Evolutionary conservation across 2,797 vertebrate species (phyloP), one percentile per base, ranked within the genome.

Genomic region (Girardinus metallicus): DNA sequence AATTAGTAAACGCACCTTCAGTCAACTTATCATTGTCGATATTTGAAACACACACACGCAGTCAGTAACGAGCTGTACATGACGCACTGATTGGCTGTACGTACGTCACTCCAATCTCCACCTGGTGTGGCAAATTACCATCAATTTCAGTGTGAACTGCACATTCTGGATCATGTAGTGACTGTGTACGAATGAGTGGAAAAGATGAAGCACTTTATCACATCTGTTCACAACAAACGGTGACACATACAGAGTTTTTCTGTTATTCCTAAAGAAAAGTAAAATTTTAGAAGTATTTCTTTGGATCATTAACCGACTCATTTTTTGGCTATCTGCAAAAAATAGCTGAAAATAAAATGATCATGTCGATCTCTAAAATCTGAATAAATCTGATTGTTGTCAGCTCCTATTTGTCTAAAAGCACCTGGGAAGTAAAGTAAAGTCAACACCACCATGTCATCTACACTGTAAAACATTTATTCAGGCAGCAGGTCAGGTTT

Each of bases 1-100:
- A 91, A 87, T 82, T 71, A 77, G 71, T 46, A 79, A 83, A 80
- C 64, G 66, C 81, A 83, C 75, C 68, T 82, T 80, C 53, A 79
- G 81, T 89, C 82, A 84, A 12, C 31, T 10, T 83, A 51, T 68
- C 26, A 16, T 55, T 76, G 51, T 29, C 78, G 73, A 86, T 68
- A 78, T 74, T 77, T 13, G 31, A 64, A 31, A 64, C 60, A 21
- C 31, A 34, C 62, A 21, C 62, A 18, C 9, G 1, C 47, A 53
- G 51, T 26, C 23, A 53, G 83, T 80, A 78, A 66, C 75, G 26
- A 79, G 21, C 0, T 3, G 39, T 26, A 53, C 68, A 41, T 26
- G 15, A 13, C 73, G 66, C 0, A n/a, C 44, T 78, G 73, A 85
- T 74, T 79, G 74, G 76, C 78, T 74, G 16, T 70, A 43, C 41